Evolutionary conservation across 2,797 vertebrate species (phyloP), one percentile per base, ranked within the genome.

Genomic region (Zenarchopterus dispar): DNA sequence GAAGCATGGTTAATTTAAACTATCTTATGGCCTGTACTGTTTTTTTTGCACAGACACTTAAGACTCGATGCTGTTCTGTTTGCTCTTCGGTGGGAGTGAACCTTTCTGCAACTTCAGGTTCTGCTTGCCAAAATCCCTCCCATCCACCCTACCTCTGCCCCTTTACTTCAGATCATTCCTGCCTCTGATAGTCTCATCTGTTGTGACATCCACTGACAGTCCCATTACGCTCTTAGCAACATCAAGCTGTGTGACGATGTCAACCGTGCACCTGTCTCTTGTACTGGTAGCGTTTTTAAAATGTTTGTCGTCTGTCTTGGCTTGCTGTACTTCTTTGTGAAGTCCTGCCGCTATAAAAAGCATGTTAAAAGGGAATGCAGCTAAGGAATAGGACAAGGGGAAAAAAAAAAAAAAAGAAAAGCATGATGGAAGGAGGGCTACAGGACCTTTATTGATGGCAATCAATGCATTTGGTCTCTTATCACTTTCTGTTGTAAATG

Each of bases 71-170:
- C 90, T 90, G 92, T 91, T 88, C 70, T 21, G 75, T 82, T 89
- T 50, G 42, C 78, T 75, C 75, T 62, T 68, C 63, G 21, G 81
- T 61, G 57, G 58, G 61, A 70, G 83, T 69, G 66, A 81, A 86
- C 70, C 78, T 80, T 87, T 89, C 89, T 92, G 89, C 91, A 92
- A 91, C 91, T 91, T 90, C 90, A 91, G 90, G 84, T 89, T 78
- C 64, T 17, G 71, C 85, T 87, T 55, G 58, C 77, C 78, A 58
- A 63, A 59, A 54, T 17, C 62, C 44, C 17, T 50, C 64, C 62
- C 39, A 19, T 4, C 39, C 54, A 9, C 50, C 56, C 60, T 63
- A 62, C 77, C 67, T 71, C 72, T 59, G 52, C 62, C 64, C 48
- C 62, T 57, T 66, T 65, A 64, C 77, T 75, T 75, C 67, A 39